Percentiles rank a stretch among this genome's conserved stretches.
phyloP scores from a whole-genome alignment of 2,797 vertebrate species.

The Xenops minutus region DNA sequence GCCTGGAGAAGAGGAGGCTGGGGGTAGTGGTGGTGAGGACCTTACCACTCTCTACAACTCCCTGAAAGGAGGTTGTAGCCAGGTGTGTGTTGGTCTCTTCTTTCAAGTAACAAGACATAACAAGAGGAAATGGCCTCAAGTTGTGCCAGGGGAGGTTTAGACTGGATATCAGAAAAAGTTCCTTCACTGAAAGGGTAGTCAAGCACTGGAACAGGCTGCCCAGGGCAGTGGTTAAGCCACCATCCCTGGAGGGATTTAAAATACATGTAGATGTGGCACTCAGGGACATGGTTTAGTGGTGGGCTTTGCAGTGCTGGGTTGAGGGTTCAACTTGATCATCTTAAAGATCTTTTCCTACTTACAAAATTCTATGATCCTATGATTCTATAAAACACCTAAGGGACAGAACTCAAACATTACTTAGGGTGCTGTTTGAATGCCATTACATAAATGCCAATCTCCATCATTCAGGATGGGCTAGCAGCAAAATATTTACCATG shows the following conservation, averaged over 20 bases:
- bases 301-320: neutral
- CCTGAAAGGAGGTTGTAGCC: neutral
- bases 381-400: neutral
- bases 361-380: neutral
- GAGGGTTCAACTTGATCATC: neutral
- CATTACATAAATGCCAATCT: neutral
- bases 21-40: too few species aligned
- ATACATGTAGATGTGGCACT: neutral
- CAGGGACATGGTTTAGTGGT: neutral
- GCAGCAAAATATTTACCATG: neutral
- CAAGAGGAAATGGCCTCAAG: rapidly evolving
- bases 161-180: neutral
- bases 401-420: neutral
- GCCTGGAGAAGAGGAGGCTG: neutral
- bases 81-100: rapidly evolving
- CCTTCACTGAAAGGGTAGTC: neutral
- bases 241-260: neutral
- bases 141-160: neutral
- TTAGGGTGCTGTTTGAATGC: neutral
- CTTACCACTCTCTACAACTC: neutral
- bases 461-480: neutral
- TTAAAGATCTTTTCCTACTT: neutral
- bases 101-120: neutral
- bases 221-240: neutral
- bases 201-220: neutral